Evolutionary conservation across 2,888 invertebrate species (phyloP).

Genomic region (Chaetogeoica ovagalla): DNA sequence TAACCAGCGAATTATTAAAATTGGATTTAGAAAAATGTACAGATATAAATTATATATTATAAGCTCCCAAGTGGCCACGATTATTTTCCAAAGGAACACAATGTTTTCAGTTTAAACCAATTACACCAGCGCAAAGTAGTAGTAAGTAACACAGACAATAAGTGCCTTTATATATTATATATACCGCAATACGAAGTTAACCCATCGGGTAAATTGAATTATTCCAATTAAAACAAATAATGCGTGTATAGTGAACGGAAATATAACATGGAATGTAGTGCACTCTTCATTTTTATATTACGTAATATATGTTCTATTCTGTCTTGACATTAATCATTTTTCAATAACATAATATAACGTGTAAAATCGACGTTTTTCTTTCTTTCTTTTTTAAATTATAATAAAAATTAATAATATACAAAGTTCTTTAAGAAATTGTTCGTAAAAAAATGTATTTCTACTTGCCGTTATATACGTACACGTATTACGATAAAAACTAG

Average conservation of each 20-base stretch:
- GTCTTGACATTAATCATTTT: too few relatives aligned
- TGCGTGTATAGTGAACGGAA: not conserved
- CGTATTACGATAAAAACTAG: too few relatives aligned
- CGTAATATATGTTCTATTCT: not conserved
- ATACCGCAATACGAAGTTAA: not conserved
- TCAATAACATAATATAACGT: too few relatives aligned
- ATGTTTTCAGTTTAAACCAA: constrained; percentile 26
- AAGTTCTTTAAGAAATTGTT: too few relatives aligned
- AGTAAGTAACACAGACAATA: not conserved
- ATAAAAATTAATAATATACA: too few relatives aligned
- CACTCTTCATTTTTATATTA: not conserved
- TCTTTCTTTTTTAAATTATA: too few relatives aligned
- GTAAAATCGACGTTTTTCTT: too few relatives aligned
- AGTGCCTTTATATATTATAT: not conserved
- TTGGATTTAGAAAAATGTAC: not conserved
- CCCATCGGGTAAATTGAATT: constrained; percentile 12
- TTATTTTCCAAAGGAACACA: constrained; percentile 10
- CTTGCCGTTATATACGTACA: too few relatives aligned
- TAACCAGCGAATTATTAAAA: not conserved
- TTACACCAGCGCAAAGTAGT: constrained; percentile 12
- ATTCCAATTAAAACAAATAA: constrained; percentile 9
- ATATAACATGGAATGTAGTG: not conserved
- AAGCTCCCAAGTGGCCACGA: constrained; percentile 15
- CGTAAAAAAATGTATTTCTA: too few relatives aligned
- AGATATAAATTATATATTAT: constrained; percentile 9